Base-by-base conservation (phyloP, 2,113 vertebrate species). In the Hemichromis elongatus region DNA sequence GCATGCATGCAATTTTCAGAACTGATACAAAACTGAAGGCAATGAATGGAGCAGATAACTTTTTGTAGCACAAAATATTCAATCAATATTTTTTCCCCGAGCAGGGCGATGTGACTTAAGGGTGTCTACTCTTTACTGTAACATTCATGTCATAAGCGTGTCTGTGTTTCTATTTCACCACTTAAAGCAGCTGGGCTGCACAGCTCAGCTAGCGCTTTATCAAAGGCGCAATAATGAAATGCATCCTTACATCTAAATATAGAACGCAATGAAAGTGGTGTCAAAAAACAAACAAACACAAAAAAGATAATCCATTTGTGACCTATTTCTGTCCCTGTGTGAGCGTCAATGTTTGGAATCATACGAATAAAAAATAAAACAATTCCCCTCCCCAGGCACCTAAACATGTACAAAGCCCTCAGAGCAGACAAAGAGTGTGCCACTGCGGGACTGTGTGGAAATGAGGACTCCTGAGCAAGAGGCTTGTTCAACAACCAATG, bases 251-350 rank as follows among this genome's bases (percentile, higher is more conserved):
- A 16, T 89, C 84, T 93, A 95, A 89, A 95, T 88, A 93, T 94
- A 90, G 85, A 90, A 24, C 3, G 52, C 70, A 86, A 89, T 90
- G 86, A 92, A 93, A 94, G 91, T 86, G 79, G 77, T 92, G 91
- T 92, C 92, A 91, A 79, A 91, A 91, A 83, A 90, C 78, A 92
- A 91, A 91, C 80, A 90, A 77, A 90, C 82, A 84, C 77, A 80
- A 93, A 89, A 93, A 77, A 89, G 82, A 94, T 94, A 92, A 95
- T 95, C 93, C 94, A 93, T 92, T 92, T 94, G 90, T 90, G 93
- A 94, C 94, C 95, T 87, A 94, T 92, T 96, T 95, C 88, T 91
- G 90, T 95, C 92, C 93, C 92, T 77, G 86, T 89, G 90, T 90
- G 93, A 90, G 88, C 83, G 77, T 77, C 85, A 86, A 94, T 94